phyloP scores from a whole-genome alignment of 2,888 invertebrate species.

The Lasiommata megera region DNA sequence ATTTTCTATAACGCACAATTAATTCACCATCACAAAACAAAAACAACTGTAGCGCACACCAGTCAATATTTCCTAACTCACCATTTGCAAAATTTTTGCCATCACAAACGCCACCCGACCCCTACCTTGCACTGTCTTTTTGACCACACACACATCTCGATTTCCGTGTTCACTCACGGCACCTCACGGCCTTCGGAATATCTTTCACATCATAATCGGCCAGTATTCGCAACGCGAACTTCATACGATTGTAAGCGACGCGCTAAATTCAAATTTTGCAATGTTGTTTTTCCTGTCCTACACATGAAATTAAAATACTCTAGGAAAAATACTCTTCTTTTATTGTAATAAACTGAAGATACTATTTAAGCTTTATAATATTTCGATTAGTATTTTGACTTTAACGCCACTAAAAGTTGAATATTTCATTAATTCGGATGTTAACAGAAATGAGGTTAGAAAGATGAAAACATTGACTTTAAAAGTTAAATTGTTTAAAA shows the following conservation, averaged over 20 bases:
- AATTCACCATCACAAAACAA: constrained; percentile 67
- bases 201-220: constrained; percentile 84
- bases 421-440: neutral
- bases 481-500: neutral
- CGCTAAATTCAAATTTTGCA: constrained; percentile 74
- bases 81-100: constrained; percentile 89
- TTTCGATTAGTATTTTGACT: neutral
- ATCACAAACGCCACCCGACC: constrained; percentile 90
- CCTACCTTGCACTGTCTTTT: constrained; percentile 88
- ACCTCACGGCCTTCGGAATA: constrained; percentile 83
- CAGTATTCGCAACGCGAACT: constrained; percentile 82
- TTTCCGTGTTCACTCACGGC: constrained; percentile 80
- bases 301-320: neutral
- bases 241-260: constrained; percentile 71
- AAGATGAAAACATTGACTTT: constrained; percentile 45
- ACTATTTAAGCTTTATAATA: neutral
- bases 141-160: constrained; percentile 83
- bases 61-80: constrained; percentile 83
- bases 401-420: neutral
- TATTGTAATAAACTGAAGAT: neutral
- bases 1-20: constrained; percentile 62
- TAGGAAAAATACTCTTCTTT: too few relatives aligned
- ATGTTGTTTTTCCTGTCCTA: constrained; percentile 22
- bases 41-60: constrained; percentile 57
- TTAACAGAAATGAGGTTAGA: constrained; percentile 57